These are phyloP conservation scores for Drosophila dunni DNA, from an alignment of 1,140 invertebrate species.

Conservation along the genomic window DNA sequence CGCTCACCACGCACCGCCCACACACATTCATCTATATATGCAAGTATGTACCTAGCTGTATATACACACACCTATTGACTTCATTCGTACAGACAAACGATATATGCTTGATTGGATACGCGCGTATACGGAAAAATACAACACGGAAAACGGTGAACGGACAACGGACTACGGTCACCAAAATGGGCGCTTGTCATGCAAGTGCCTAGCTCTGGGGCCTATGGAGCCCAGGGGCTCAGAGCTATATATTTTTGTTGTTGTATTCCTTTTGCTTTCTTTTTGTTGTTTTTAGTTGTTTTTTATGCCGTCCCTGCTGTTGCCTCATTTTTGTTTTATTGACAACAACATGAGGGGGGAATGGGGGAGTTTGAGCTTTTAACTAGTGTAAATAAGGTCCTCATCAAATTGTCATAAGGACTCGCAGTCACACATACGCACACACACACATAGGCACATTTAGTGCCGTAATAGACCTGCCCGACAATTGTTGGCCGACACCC, in stretches of 20 bases:
- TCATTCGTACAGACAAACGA: slow-evolving; percentile 47
- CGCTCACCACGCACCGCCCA: slow-evolving; percentile 67
- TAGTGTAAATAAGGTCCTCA: slow-evolving; percentile 83
- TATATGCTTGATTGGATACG: slow-evolving; percentile 83
- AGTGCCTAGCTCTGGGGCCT: slow-evolving; percentile 45
- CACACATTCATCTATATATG: slow-evolving; percentile 22
- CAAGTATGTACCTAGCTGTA: too few relatives aligned
- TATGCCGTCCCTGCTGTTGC: slow-evolving; percentile 50
- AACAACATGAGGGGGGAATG: slow-evolving; percentile 23
- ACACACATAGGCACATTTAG: slow-evolving; percentile 47
- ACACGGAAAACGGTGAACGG: slow-evolving; percentile 49
- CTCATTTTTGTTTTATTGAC: slow-evolving; percentile 77
- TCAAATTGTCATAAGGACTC: slow-evolving; percentile 81
- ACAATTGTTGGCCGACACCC: slow-evolving; percentile 65
- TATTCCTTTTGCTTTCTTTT: slow-evolving; percentile 5
- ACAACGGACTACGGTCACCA: slow-evolving; percentile 58
- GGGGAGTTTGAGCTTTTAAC: slow-evolving; percentile 67
- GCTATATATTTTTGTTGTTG: slow-evolving; percentile 14
- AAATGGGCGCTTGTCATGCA: slow-evolving; percentile 78
- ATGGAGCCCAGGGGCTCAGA: slow-evolving; percentile 1
- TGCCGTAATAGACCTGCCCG: slow-evolving; percentile 57
- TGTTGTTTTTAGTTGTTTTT: slow-evolving; percentile 20
- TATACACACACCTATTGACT: slow-evolving; percentile 10
- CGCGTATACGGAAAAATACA: slow-evolving; percentile 78
- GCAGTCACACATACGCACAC: slow-evolving; percentile 50